Percentiles rank a stretch among this genome's conserved stretches.
Conservation (phyloP, 2,797 vertebrate genomes). For the Natrix natrix region DNA sequence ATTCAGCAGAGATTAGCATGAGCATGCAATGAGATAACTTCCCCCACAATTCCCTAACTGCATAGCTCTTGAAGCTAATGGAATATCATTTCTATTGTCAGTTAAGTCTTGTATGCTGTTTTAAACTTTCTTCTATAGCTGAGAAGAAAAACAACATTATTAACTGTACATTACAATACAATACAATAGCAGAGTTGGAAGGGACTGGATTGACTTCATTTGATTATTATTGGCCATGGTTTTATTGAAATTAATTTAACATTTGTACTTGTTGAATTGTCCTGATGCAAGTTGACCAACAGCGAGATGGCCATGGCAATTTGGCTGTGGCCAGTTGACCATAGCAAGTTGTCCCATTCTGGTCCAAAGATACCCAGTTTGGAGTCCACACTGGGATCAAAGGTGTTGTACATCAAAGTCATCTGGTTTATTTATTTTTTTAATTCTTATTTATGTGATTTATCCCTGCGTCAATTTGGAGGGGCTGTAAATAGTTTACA, state of each 20-base stretch:
- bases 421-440: neutral
- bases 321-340: too few species aligned
- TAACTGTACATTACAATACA: neutral
- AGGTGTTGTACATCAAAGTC: neutral
- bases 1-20: neutral
- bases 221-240: neutral
- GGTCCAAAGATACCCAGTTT: neutral
- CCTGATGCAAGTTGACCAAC: neutral
- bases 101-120: neutral
- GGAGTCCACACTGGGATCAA: neutral
- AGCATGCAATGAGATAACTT: neutral
- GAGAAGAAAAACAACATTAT: neutral
- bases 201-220: too few species aligned
- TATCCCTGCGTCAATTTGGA: neutral
- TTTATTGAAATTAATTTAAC: neutral
- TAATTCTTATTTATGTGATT: neutral
- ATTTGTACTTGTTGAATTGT: neutral
- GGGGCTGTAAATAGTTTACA: neutral
- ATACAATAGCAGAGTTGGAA: too few species aligned
- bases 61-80: neutral
- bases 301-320: neutral
- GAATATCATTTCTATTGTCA: neutral
- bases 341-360: neutral
- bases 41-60: neutral
- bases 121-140: neutral